Conservation (phyloP, 2,888 invertebrate species). For the Zelleria hepariella region DNA sequence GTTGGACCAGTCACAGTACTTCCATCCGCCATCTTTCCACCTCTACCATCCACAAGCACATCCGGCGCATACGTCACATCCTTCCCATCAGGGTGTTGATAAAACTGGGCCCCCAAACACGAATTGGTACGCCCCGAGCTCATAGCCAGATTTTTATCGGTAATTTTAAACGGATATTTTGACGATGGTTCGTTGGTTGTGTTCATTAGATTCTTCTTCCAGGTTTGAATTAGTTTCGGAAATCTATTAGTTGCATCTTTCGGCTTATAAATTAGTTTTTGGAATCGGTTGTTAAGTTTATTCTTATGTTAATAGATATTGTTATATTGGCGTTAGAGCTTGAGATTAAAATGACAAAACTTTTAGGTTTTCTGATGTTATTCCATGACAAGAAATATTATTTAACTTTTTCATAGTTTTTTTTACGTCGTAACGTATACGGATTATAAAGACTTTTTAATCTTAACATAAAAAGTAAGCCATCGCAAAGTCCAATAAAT, state of each 20-base stretch:
- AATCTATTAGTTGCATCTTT: neutral
- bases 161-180: neutral
- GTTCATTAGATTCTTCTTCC: neutral
- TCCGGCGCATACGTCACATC: slow-evolving; percentile 48
- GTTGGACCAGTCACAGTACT: slow-evolving; percentile 88
- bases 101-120: slow-evolving; percentile 79
- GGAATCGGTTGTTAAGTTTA: neutral
- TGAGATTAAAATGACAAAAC: neutral
- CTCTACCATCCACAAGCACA: slow-evolving; percentile 82
- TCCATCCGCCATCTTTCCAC: slow-evolving; percentile 86
- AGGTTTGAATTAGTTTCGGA: neutral
- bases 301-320: neutral
- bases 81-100: slow-evolving; percentile 50
- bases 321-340: neutral
- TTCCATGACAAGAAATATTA: neutral
- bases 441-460: neutral
- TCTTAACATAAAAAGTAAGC: neutral
- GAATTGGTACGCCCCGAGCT: slow-evolving; percentile 85
- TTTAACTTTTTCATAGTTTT: neutral
- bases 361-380: neutral
- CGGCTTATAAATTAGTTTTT: neutral
- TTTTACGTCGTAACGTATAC: neutral
- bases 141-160: slow-evolving; percentile 68
- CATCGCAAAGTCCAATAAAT: slow-evolving; percentile 1
- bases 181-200: neutral